Evolutionary conservation across 2,888 invertebrate genomes (phyloP).

Genomic region (Cantharis lateralis): DNA sequence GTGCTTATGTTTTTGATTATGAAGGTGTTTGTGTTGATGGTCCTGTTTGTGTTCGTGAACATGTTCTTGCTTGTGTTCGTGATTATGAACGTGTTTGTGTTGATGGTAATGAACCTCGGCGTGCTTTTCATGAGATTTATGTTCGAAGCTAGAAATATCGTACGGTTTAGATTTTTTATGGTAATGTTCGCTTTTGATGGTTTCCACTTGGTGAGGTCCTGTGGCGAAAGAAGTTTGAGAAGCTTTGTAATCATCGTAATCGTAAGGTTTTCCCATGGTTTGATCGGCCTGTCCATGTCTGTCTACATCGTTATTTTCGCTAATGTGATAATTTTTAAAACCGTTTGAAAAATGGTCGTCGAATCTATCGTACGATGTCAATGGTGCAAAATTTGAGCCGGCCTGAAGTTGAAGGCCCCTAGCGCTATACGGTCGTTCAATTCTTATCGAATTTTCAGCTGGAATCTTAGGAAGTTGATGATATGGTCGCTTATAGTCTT

Average conservation of each 20-base stretch:
- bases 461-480: neutral
- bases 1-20: slow-evolving; percentile 34
- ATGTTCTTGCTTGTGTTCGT: slow-evolving; percentile 48
- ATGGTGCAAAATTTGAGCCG: neutral
- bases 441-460: neutral
- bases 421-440: neutral
- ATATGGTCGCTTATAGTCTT: neutral
- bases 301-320: neutral
- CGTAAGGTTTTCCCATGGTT: slow-evolving; percentile 29
- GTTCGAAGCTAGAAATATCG: slow-evolving; percentile 35
- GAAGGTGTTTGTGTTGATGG: slow-evolving; percentile 39
- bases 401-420: neutral
- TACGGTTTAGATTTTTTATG: slow-evolving; percentile 43
- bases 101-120: slow-evolving; percentile 41
- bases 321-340: neutral
- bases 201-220: slow-evolving; percentile 44
- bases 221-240: slow-evolving; percentile 38
- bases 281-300: slow-evolving; percentile 6
- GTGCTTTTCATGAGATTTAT: slow-evolving; percentile 19
- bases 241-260: slow-evolving; percentile 40
- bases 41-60: slow-evolving; percentile 44
- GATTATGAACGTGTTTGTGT: slow-evolving; percentile 46
- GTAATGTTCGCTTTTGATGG: slow-evolving; percentile 41
- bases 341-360: neutral
- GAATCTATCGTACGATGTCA: neutral